Conservation (phyloP, 2,797 vertebrate genomes). For the Squalus acanthias region DNA sequence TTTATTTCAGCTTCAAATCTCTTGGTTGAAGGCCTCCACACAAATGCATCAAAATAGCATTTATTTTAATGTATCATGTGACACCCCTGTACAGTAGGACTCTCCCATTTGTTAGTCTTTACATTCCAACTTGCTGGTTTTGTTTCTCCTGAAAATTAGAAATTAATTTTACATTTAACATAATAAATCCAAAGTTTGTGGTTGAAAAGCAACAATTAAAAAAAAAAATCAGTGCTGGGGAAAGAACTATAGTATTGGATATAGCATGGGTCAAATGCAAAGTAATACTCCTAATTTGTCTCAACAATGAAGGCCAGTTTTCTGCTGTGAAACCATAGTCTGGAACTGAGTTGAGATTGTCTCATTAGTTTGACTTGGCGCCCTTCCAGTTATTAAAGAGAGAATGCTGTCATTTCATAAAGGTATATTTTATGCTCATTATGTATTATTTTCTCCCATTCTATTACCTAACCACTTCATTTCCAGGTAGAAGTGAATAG, state of each 20-base stretch:
- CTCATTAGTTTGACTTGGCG: neutral
- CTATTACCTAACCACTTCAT: neutral
- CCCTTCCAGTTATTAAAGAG: neutral
- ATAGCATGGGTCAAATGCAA: neutral
- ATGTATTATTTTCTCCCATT: neutral
- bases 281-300: neutral
- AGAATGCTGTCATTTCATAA: neutral
- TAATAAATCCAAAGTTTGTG: neutral
- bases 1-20: neutral
- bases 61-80: neutral
- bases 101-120: neutral
- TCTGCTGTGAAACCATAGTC: neutral
- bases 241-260: neutral
- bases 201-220: neutral
- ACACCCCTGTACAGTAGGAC: too few relatives aligned
- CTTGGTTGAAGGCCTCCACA: neutral
- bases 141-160: neutral
- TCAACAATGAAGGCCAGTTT: neutral
- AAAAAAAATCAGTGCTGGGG: neutral
- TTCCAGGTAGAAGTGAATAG: neutral
- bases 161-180: slow-evolving; percentile 1
- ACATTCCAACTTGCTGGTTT: neutral
- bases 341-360: neutral
- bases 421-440: neutral
- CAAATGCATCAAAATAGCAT: neutral